Base-by-base conservation (phyloP, 2,797 vertebrate species). In the Yasuhikotakia modesta region DNA sequence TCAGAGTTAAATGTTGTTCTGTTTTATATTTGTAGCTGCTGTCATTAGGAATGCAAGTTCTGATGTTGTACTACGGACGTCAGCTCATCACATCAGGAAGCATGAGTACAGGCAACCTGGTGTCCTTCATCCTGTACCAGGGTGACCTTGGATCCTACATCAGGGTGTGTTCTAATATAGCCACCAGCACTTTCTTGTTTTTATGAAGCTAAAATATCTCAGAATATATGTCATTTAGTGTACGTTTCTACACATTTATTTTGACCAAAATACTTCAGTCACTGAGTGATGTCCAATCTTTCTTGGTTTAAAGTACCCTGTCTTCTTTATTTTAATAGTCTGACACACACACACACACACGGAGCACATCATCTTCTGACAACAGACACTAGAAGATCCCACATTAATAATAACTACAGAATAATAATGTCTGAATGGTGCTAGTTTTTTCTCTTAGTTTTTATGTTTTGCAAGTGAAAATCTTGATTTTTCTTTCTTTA, bases 71-170 rank as follows among this genome's bases (percentile, higher is more conserved):
- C 80, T 92, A 89, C 0, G 94, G 94, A 0, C 86, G 92, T 24
- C 84, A 81, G 73, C 91, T 95, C 82, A 93, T 96, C 27, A 84
- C 32, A 0, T 83, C 52, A 0, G 92, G 93, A 3, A 85, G 91
- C 68, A 89, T 97, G 88, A 95, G 88, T 0, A 82, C 84, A 0
- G 94, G 95, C 0, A 84, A 86, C 69, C 85, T 97, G 17, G 84
- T 97, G 6, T 94, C 96, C 78, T 96, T 97, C 79, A 87, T 97
- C 27, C 81, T 97, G 1, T 96, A 94, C 77, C 94, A 96, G 48
- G 86, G 79, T 17, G 0, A 92, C 1, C 85, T 94, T 0, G 88
- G 89, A 1, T 0, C 0, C 0, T 48, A 86, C 0, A 89, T 96
- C 0, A 3, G 69, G 52, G 69, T 71, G 1, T 53, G 16, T 52